Percentiles rank a stretch among this genome's conserved stretches.
Conservation (phyloP, 2,797 vertebrate genomes). For the Neostethus bicornis region DNA sequence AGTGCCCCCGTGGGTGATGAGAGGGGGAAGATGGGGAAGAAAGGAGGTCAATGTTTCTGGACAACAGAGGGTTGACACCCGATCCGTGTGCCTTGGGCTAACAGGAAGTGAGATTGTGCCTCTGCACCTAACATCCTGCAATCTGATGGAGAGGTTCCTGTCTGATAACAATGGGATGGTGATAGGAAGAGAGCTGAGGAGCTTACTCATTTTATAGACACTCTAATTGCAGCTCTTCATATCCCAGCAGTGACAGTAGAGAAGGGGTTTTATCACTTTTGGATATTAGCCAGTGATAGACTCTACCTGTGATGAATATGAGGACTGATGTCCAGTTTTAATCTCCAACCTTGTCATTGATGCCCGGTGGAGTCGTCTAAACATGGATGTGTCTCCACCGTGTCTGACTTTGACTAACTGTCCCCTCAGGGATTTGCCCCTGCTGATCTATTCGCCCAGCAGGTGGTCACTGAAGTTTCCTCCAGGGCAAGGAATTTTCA, state of each 20-base stretch:
- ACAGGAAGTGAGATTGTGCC: conserved; percentile 61
- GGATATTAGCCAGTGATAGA: conserved; percentile 29
- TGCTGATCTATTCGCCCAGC: conserved; percentile 45
- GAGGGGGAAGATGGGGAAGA: conserved; percentile 22
- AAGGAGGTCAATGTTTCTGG: conserved; percentile 34
- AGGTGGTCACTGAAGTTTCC: conserved; percentile 64
- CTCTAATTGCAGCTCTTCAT: conserved; percentile 5
- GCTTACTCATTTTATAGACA: conserved; percentile 30
- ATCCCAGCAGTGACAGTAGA: conserved; percentile 19
- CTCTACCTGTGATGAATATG: conserved; percentile 40
- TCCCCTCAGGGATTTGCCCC: conserved; percentile 57
- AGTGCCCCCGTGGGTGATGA: conserved; percentile 19
- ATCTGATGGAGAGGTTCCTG: conserved; percentile 60
- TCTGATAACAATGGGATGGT: conserved; percentile 45
- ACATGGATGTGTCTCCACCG: conserved; percentile 54
- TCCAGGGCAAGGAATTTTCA: conserved; percentile 56
- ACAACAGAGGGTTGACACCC: conserved; percentile 56
- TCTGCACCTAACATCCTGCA: conserved; percentile 41
- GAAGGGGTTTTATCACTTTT: conserved; percentile 32
- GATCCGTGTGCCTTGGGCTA: conserved; percentile 60
- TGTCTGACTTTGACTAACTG: conserved; percentile 66
- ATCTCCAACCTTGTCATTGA: conserved; percentile 30
- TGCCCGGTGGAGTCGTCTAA: conserved; percentile 25
- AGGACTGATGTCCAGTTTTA: conserved; percentile 31
- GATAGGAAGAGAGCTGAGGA: conserved; percentile 30